Evolutionary conservation across 2,797 vertebrate genomes (phyloP).

Genomic region (Amniataba percoides): DNA sequence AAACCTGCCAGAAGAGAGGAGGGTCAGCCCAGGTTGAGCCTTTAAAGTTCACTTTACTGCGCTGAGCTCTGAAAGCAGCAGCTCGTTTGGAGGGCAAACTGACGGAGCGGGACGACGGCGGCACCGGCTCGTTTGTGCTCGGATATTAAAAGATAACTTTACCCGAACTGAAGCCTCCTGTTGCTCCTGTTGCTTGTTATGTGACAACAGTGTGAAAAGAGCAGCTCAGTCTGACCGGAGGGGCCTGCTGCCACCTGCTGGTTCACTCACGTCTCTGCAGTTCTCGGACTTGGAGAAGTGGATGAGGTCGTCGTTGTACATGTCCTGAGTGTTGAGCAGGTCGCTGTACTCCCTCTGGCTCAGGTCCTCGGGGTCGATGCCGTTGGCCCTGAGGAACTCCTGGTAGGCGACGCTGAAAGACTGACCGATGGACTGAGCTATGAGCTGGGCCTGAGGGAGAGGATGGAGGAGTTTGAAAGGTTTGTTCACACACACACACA

Average conservation of each 20-base stretch:
- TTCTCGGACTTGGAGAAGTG: slow-evolving; percentile 99
- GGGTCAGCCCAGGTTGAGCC: background rate
- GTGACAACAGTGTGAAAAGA: no score
- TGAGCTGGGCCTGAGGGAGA: slow-evolving; percentile 91
- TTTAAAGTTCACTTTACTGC: slow-evolving; percentile 38
- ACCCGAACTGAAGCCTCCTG: slow-evolving; percentile 5
- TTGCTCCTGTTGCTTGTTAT: background rate
- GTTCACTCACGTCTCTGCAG: slow-evolving; percentile 93
- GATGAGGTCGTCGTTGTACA: slow-evolving; percentile 99
- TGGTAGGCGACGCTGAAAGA: slow-evolving; percentile 98
- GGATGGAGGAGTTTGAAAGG: background rate
- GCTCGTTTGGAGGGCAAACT: slow-evolving; percentile 40
- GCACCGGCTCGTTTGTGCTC: background rate
- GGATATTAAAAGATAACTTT: background rate
- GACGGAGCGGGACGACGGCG: slow-evolving; percentile 17
- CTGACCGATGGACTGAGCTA: slow-evolving; percentile 98
- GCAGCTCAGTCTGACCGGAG: background rate
- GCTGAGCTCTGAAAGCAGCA: slow-evolving; percentile 26
- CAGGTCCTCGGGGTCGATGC: slow-evolving; percentile 97
- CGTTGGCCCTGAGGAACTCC: slow-evolving; percentile 96
- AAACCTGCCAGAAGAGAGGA: slow-evolving; percentile 85
- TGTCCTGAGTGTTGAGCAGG: slow-evolving; percentile 98
- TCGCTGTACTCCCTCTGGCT: slow-evolving; percentile 98
- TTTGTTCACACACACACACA: background rate
- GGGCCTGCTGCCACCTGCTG: slow-evolving; percentile 65